These are phyloP conservation scores for Molossus molossus DNA, from an alignment of 2,797 vertebrate species.

Conservation along the genomic window DNA sequence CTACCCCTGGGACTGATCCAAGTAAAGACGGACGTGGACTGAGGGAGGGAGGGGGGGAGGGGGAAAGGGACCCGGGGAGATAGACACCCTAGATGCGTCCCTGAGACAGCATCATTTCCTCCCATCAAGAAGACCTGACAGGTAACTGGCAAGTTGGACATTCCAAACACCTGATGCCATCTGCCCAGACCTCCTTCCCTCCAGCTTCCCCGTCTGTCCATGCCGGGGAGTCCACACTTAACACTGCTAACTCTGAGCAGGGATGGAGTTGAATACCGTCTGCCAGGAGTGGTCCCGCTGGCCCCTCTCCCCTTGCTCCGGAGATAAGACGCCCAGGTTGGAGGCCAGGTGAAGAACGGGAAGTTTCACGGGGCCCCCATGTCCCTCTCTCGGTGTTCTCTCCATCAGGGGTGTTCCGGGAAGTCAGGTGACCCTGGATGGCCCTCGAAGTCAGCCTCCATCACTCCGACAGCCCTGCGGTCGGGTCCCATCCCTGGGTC, in stretches of 20 bases:
- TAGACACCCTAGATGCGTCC: background rate
- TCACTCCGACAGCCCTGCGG: background rate
- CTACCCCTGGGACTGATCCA: background rate
- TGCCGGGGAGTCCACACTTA: slow-evolving; percentile 82
- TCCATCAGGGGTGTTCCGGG: background rate
- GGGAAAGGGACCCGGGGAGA: background rate
- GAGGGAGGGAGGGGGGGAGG: background rate
- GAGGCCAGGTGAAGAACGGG: background rate
- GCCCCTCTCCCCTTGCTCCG: background rate
- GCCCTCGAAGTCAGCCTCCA: background rate
- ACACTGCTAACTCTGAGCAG: slow-evolving; percentile 72
- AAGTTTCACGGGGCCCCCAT: background rate
- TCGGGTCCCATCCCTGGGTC: background rate
- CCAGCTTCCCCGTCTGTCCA: slow-evolving; percentile 66
- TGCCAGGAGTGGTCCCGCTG: background rate
- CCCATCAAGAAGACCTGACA: slow-evolving; percentile 28
- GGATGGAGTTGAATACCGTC: slow-evolving; percentile 58
- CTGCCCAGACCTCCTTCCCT: slow-evolving; percentile 70
- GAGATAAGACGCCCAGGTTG: background rate
- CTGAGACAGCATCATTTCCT: background rate
- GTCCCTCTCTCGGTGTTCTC: background rate
- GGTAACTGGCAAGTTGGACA: background rate
- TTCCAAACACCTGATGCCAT: slow-evolving; percentile 70
- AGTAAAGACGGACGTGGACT: background rate
- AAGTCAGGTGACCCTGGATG: background rate